These are phyloP conservation scores for Nymphicus hollandicus DNA, from an alignment of 2,113 vertebrate species.

Conservation along the genomic window DNA sequence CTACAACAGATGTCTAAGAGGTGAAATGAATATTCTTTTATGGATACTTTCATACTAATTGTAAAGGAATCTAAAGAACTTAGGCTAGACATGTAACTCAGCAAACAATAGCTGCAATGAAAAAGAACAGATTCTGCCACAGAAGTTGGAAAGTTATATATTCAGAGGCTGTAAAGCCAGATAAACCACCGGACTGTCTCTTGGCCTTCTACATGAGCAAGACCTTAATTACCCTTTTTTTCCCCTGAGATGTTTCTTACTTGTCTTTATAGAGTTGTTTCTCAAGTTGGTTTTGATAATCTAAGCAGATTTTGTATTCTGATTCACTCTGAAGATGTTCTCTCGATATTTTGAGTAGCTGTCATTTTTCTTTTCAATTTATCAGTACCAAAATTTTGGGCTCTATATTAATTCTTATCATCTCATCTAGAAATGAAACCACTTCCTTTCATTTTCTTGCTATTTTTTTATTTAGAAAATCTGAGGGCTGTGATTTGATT, in stretches of 20 bases:
- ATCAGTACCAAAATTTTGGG: neutral
- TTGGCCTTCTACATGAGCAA: neutral
- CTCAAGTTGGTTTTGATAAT: neutral
- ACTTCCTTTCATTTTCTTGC: conserved; percentile 36
- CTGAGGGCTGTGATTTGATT: neutral
- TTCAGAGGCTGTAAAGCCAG: neutral
- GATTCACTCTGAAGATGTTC: neutral
- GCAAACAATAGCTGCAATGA: neutral
- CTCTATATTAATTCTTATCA: neutral
- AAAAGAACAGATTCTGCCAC: neutral
- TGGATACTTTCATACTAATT: neutral
- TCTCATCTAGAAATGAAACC: neutral
- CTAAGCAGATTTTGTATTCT: conserved; percentile 16
- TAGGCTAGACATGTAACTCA: neutral
- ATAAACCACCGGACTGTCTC: neutral
- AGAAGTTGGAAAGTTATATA: neutral
- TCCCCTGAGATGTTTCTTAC: neutral
- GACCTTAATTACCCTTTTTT: neutral
- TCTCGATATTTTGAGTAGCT: neutral
- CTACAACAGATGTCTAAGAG: neutral
- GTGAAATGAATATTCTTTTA: neutral
- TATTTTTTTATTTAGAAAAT: conserved; percentile 22
- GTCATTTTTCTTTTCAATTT: neutral
- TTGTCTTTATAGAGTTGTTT: neutral
- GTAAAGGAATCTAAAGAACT: neutral